Evolutionary conservation across 2,888 invertebrate genomes (phyloP).

Genomic region (Polydrusus pterygomalis): DNA sequence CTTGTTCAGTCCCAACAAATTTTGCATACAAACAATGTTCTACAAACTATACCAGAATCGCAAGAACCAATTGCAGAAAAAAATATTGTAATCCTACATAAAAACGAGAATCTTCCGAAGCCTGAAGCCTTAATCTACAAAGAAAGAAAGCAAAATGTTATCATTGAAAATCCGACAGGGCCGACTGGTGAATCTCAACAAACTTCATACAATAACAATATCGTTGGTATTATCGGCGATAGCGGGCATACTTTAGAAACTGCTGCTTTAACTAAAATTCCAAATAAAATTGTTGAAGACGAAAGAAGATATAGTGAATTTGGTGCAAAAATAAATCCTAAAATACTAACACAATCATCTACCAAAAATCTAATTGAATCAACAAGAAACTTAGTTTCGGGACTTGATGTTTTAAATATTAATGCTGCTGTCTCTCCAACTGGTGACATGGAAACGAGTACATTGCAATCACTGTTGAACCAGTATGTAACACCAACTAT

Average conservation of each 20-base stretch:
- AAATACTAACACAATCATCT: background rate
- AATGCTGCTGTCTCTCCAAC: constrained; percentile 72
- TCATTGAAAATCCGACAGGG: background rate
- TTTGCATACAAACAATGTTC: background rate
- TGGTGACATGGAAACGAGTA: constrained; percentile 58
- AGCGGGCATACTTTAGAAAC: constrained; percentile 39
- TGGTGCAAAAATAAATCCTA: constrained; percentile 66
- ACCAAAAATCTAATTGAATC: constrained; percentile 75
- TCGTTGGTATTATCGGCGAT: constrained; percentile 7
- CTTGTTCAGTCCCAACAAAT: background rate
- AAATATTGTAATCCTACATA: constrained; percentile 38
- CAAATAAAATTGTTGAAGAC: constrained; percentile 42
- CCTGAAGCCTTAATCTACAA: constrained; percentile 35
- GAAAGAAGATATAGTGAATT: constrained; percentile 59
- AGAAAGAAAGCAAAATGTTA: constrained; percentile 11
- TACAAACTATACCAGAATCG: too few relatives aligned
- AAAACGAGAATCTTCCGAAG: constrained; percentile 44
- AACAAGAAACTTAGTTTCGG: constrained; percentile 77
- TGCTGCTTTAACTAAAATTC: constrained; percentile 46
- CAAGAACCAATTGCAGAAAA: background rate
- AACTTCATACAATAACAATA: background rate
- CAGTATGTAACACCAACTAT: constrained; percentile 55
- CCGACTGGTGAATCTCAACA: constrained; percentile 4
- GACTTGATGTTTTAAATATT: constrained; percentile 79
- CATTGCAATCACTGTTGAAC: constrained; percentile 58